Conservation (phyloP, 2,888 invertebrate genomes). For the Sicus ferrugineus region DNA sequence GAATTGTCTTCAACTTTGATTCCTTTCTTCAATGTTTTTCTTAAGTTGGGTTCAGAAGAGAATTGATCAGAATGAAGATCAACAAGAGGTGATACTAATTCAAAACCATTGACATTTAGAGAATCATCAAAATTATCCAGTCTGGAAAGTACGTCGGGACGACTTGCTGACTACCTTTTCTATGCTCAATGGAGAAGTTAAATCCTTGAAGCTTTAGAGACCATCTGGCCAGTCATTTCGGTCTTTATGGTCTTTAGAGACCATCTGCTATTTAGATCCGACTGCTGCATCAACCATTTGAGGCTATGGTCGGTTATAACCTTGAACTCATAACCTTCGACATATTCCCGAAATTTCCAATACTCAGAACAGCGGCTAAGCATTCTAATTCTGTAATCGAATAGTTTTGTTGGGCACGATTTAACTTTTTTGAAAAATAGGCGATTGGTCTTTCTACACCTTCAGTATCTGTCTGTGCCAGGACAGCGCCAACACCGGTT, state of each 20-base stretch:
- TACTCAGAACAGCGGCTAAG: conserved; percentile 36
- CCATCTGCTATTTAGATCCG: conserved; percentile 42
- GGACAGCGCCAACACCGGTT: conserved; percentile 34
- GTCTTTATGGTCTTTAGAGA: too few relatives aligned
- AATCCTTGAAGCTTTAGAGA: conserved; percentile 30
- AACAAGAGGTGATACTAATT: not conserved
- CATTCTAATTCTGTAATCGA: conserved; percentile 40
- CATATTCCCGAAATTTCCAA: conserved; percentile 35
- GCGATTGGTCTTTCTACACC: conserved; percentile 34
- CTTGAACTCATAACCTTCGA: conserved; percentile 39
- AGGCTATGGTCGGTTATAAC: conserved; percentile 48
- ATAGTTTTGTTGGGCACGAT: conserved; percentile 37
- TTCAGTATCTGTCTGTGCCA: conserved; percentile 31
- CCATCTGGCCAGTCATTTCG: conserved; percentile 37
- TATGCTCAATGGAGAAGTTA: conserved; percentile 18
- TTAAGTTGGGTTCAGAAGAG: too few relatives aligned
- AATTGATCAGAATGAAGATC: conserved; percentile 24
- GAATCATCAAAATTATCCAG: conserved; percentile 23
- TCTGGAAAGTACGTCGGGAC: conserved; percentile 33
- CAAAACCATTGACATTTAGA: not conserved
- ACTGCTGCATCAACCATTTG: conserved; percentile 47
- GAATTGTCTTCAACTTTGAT: conserved; percentile 2
- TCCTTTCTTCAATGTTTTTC: conserved; percentile 4
- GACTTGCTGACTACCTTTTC: conserved; percentile 20
- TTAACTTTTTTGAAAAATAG: conserved; percentile 36